Percentiles rank a stretch among this genome's conserved stretches.
Evolutionary conservation across 2,113 vertebrate genomes (phyloP).

Genomic region (Cettia cetti): DNA sequence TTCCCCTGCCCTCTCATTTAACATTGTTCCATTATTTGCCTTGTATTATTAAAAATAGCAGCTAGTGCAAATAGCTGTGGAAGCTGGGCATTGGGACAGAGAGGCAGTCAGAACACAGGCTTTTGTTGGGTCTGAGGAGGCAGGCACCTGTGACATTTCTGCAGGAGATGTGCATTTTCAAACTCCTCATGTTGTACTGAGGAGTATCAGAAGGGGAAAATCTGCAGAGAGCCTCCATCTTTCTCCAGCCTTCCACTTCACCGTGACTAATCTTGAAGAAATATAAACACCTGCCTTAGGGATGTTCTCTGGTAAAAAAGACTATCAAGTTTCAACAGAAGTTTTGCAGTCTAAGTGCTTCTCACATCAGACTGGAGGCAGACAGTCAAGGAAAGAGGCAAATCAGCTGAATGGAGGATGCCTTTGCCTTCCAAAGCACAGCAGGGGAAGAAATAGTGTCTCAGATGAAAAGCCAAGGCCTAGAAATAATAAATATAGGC

Average conservation of each 20-base stretch:
- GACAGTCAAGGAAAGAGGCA: not conserved
- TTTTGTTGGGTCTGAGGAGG: not conserved
- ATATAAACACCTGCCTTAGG: not conserved
- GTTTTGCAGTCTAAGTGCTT: not conserved
- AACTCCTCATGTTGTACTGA: not conserved
- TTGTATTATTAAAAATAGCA: not conserved
- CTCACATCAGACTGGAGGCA: not conserved
- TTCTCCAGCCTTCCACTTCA: not conserved
- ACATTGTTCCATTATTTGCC: not conserved
- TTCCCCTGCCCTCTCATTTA: fast-evolving
- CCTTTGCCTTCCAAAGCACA: not conserved
- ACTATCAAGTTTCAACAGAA: not conserved
- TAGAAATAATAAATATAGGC: not conserved
- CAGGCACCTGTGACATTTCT: fast-evolving
- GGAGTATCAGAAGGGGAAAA: not conserved
- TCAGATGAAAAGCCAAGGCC: not conserved
- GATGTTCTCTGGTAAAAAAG: not conserved
- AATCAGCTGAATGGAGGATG: not conserved
- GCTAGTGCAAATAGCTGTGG: not conserved
- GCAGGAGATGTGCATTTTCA: not conserved
- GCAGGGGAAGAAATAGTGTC: not conserved
- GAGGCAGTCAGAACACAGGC: not conserved
- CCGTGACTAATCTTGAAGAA: not conserved
- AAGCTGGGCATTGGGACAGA: fast-evolving
- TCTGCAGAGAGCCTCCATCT: not conserved